Conservation (phyloP, 2,113 vertebrate genomes). For the Ardeotis arabs region DNA sequence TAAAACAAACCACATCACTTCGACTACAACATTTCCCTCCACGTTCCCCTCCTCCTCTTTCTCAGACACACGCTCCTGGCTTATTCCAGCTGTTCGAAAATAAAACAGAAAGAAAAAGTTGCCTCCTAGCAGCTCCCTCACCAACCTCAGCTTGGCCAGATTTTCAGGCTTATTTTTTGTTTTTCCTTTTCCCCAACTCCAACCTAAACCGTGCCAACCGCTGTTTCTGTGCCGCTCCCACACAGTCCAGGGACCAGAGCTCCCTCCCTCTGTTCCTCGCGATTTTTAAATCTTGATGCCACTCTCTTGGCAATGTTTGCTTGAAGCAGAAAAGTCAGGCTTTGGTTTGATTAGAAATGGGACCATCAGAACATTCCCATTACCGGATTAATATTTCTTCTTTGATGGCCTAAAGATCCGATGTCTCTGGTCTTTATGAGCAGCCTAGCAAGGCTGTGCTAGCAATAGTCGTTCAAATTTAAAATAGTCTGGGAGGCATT, state of each 20-base stretch:
- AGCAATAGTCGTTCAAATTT: background rate
- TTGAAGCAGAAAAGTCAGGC: background rate
- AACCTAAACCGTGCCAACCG: background rate
- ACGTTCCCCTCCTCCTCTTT: fast-evolving
- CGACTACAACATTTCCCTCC: background rate
- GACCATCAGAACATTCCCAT: background rate
- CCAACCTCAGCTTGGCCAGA: background rate
- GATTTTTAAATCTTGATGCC: background rate
- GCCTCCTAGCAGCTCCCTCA: background rate
- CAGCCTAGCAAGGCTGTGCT: background rate
- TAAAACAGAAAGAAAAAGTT: background rate
- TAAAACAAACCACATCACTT: background rate
- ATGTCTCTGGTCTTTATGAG: background rate
- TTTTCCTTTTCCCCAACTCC: background rate
- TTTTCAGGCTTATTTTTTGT: background rate
- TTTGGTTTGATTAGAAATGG: background rate
- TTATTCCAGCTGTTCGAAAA: background rate
- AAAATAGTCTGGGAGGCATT: background rate
- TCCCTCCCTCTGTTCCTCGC: background rate
- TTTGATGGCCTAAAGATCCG: background rate
- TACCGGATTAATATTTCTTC: background rate
- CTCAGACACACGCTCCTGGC: background rate
- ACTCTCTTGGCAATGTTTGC: background rate
- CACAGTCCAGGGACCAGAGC: background rate
- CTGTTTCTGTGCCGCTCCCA: background rate